Conservation (phyloP, 2,113 vertebrate genomes). For the mouse (Mus musculus) region DNA sequence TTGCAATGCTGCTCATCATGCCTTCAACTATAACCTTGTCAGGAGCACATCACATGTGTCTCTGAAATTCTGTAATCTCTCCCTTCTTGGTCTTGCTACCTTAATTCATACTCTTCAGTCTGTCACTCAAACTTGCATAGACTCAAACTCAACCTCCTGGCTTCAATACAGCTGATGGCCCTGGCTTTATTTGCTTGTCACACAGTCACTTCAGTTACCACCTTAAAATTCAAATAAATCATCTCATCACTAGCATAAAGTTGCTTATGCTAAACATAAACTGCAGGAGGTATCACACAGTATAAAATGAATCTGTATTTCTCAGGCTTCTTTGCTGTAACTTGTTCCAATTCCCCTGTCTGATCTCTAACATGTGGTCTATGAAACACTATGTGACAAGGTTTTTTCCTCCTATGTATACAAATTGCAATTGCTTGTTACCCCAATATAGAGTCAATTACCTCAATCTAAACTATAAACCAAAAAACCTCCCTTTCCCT, state of each 20-base stretch:
- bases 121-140: background rate
- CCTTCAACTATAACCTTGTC: background rate
- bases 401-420: background rate
- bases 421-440: background rate
- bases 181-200: background rate
- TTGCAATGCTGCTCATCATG: background rate
- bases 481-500: background rate
- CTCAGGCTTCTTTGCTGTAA: background rate
- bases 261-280: background rate
- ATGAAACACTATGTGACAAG: background rate
- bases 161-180: background rate
- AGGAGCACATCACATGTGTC: background rate
- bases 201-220: background rate
- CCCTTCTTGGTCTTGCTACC: background rate
- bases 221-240: conserved; percentile 19
- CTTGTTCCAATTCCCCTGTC: background rate
- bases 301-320: background rate
- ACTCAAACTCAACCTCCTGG: background rate
- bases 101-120: background rate
- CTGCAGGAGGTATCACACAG: background rate
- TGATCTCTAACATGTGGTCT: background rate
- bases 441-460: background rate
- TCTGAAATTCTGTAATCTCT: background rate
- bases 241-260: conserved; percentile 7
- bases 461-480: background rate